Evolutionary conservation across 2,888 invertebrate genomes (phyloP), one percentile per base, ranked within the genome.

Genomic region (Aphodius granarius): DNA sequence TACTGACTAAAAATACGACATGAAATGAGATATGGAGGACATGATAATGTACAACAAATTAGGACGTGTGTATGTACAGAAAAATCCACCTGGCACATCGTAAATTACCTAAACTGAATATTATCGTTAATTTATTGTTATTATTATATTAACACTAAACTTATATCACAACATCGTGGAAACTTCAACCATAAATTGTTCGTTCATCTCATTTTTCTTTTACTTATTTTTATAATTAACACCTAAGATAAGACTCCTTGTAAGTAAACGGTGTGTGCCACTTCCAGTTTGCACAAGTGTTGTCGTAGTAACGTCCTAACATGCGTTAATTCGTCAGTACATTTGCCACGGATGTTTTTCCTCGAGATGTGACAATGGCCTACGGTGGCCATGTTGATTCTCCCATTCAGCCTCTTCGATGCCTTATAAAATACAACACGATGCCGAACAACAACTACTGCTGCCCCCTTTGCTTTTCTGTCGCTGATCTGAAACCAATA

Each of bases 381-480:
- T 6, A 43, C 43, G 43, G 6, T 13, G 13, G 43, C 43, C 43
- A 43, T 9, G 9, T 13, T 43, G 43, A 43, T 43, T 13, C 43
- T 43, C 43, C 43, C 13, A 13, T 3, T 13, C 1, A 13, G 1
- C 43, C 13, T 13, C 43, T 43, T 43, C 43, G 22, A 64, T 77
- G 65, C 72, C 66, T 77, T 96, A 96, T 93, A 96, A 93, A 92
- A 96, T 96, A 91, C 95, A 94, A 91, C 96, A 96, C 82, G 95
- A 94, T 84, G 95, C 93, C 85, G 95, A 95, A 91, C 96, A 97
- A 92, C 96, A 96, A 92, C 95, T 95, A 91, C 95, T 96, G 85
- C 95, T 95, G 82, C 96, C 95, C 82, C 95, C 95, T 94, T 97
- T 97, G 90, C 96, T 96, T 89, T 96, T 96, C 90, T 96, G 96